Evolutionary conservation across 2,113 vertebrate species (phyloP).

Genomic region (Atrichornis clamosus): DNA sequence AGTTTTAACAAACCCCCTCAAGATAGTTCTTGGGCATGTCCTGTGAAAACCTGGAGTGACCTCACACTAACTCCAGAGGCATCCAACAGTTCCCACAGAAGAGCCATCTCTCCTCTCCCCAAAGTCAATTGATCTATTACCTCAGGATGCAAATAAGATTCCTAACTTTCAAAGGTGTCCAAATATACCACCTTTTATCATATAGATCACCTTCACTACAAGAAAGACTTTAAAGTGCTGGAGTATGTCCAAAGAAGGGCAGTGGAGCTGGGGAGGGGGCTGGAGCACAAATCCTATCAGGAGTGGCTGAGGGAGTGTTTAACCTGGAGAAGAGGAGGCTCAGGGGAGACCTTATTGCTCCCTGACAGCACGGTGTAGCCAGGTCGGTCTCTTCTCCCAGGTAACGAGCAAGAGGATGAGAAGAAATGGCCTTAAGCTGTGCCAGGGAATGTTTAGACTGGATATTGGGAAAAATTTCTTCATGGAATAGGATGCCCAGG

Average conservation of each 20-base stretch:
- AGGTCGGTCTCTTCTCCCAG: not conserved
- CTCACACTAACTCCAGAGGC: not conserved
- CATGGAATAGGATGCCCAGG: not conserved
- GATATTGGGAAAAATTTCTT: not conserved
- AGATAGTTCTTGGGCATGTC: not conserved
- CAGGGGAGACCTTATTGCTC: not conserved
- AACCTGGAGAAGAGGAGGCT: not conserved
- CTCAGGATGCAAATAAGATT: not conserved
- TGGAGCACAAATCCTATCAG: not conserved
- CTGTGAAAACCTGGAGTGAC: not conserved
- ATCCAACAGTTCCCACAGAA: not conserved
- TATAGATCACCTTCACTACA: not conserved
- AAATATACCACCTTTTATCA: not conserved
- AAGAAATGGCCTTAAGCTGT: not conserved
- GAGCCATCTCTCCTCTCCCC: not conserved
- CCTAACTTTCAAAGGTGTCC: not conserved
- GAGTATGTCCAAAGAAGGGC: not conserved
- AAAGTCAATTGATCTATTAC: not conserved
- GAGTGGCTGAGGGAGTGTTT: not conserved
- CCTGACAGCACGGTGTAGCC: not conserved
- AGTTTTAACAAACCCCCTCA: not conserved
- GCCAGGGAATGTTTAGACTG: not conserved
- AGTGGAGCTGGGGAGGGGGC: no score
- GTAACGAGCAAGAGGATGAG: not conserved
- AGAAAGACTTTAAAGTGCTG: not conserved